Base-by-base conservation (phyloP, 64 coral and sea anemone genomes). In the Montipora capricornis region DNA sequence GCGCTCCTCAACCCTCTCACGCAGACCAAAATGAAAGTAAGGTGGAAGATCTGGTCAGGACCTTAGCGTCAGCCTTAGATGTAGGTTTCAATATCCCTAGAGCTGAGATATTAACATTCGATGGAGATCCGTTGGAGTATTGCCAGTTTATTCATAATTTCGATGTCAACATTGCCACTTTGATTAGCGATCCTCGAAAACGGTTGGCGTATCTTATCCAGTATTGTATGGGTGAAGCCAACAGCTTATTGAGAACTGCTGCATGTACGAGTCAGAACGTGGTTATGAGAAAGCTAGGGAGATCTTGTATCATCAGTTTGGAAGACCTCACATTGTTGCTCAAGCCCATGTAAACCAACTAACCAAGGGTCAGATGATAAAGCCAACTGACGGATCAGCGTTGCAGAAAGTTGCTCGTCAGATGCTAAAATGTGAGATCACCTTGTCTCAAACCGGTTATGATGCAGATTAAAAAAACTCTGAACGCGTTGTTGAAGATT, bases 81-180 rank as follows among this genome's bases (percentile, higher is more conserved):
- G 26, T 26, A 26, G 26, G 26, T 26, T 26, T 26, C 26, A 26
- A 26, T 26, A 26, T 26, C 26, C 26, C 26, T 26, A 26, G 26
- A 26, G 26, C 26, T 26, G 26, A 26, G 26, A 26, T 26, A 26
- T 26, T 26, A 26, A 26, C 26, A 1, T 26, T 83, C 17, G 76
- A 91, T 15, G 89, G 89, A 4, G 52, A 83, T 16, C 89, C 89
- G 12, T 22, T 91, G 0, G 58, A 57, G 3, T 91, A 91, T 15
- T 91, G 89, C 79, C n/a, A 68, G 53, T 91, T 91, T 13, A 55
- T 91, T 0, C 69, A 82, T 2, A 82, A 74, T 55, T 83, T 91
- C 49, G 76, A 91, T 49, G 80, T 58, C n/a, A 91, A 81, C 49
- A 68, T 91, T 5, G 61, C 45, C 19, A 80, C 37, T 1, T 19